A percentile compares a stretch with the other conserved stretches of the same genome.
These are phyloP conservation scores for Oceanodroma leucorhoa DNA, from an alignment of 2,797 vertebrate species.

Conservation along the genomic window DNA sequence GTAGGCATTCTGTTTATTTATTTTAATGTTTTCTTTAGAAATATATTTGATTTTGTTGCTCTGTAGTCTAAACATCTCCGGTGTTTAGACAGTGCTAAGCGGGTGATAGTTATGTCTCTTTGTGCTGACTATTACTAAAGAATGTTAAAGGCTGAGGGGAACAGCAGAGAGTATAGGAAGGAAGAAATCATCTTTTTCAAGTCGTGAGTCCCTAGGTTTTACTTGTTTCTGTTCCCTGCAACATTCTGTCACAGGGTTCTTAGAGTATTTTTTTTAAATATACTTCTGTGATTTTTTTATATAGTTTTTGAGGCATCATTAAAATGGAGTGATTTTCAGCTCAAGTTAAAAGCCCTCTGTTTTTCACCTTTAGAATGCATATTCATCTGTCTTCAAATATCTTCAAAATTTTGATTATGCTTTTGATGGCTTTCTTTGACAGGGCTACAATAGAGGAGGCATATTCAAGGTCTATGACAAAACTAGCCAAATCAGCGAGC, in stretches of 20 bases:
- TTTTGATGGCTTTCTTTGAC: constrained; percentile 37
- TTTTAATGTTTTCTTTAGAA: neutral
- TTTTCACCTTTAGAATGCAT: neutral
- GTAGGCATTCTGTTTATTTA: neutral
- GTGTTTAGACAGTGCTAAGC: neutral
- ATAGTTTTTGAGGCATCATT: neutral
- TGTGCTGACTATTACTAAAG: neutral
- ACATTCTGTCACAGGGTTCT: neutral
- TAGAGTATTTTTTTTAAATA: neutral
- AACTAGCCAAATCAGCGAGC: constrained; percentile 93
- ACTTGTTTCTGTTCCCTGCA: neutral
- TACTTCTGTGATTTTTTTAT: neutral
- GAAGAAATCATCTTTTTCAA: neutral
- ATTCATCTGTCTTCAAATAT: neutral
- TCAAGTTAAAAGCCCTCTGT: neutral
- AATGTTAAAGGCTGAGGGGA: neutral
- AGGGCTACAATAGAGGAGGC: constrained; percentile 94
- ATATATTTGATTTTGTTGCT: neutral
- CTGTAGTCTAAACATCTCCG: neutral
- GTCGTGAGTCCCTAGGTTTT: neutral
- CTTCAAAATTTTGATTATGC: neutral
- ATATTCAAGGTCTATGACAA: constrained; percentile 97
- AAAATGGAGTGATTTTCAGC: neutral
- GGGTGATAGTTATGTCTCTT: neutral
- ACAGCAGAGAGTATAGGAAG: neutral